Evolutionary conservation across 2,888 invertebrate species (phyloP).

Genomic region (Alitta virens): DNA sequence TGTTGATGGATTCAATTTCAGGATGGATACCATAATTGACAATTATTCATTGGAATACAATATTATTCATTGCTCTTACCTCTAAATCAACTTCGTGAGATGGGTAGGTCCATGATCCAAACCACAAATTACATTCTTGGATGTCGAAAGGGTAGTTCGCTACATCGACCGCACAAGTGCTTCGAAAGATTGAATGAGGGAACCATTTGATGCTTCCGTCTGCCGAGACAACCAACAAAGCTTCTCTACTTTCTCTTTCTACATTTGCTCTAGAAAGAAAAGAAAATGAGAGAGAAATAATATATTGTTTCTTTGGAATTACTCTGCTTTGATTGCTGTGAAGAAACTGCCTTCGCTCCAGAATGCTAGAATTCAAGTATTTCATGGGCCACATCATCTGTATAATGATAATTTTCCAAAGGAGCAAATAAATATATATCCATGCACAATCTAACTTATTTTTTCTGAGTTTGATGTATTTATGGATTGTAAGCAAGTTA

Average conservation of each 20-base stretch:
- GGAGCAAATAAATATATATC: too few species aligned
- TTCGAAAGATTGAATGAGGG: conserved; percentile 12
- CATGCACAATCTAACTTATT: too few species aligned
- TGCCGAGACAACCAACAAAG: background rate
- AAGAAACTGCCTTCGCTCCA: too few species aligned
- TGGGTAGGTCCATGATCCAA: conserved; percentile 20
- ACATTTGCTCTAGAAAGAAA: background rate
- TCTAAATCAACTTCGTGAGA: conserved; percentile 1
- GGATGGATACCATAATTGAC: background rate
- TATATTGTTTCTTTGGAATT: too few species aligned
- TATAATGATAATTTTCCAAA: too few species aligned
- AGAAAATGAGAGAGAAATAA: too few species aligned
- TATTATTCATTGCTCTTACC: background rate
- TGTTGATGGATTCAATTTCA: too few species aligned
- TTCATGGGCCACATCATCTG: too few species aligned
- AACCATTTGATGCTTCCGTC: background rate
- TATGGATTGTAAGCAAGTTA: too few species aligned
- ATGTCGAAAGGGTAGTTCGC: conserved; percentile 20
- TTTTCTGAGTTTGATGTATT: too few species aligned
- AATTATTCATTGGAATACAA: background rate
- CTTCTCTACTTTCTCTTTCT: background rate
- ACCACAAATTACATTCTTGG: conserved; percentile 22
- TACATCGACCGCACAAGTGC: conserved; percentile 18
- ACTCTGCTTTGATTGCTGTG: too few species aligned
- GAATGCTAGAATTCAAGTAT: too few species aligned